These are phyloP conservation scores for Goniozus legneri DNA, from an alignment of 1,140 invertebrate species.

Conservation along the genomic window DNA sequence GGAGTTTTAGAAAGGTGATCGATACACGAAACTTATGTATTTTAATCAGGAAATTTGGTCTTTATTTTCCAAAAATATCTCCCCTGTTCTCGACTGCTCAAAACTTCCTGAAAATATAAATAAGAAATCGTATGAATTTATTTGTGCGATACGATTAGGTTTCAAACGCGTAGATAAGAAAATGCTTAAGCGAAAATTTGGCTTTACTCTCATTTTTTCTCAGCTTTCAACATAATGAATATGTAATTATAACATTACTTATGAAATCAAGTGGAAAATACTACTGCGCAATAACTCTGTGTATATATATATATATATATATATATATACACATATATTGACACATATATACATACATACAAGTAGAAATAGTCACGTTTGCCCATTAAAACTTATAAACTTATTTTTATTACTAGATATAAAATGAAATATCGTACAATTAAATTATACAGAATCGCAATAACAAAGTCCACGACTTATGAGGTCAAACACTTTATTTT, in stretches of 20 bases:
- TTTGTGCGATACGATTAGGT: constrained; percentile 28
- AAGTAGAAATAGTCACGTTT: constrained; percentile 16
- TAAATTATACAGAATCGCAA: too few species aligned
- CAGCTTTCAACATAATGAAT: constrained; percentile 5
- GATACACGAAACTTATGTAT: constrained; percentile 34
- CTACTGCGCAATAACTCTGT: constrained; percentile 9
- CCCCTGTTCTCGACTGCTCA: constrained; percentile 44
- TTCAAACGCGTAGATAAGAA: constrained; percentile 26
- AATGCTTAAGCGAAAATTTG: constrained; percentile 11
- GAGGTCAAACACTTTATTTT: constrained; percentile 38
- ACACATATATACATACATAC: too few species aligned
- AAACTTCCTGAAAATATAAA: constrained; percentile 57
- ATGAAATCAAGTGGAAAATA: constrained; percentile 4
- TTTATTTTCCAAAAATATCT: constrained; percentile 57
- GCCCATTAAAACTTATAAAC: constrained; percentile 5
- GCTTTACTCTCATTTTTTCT: constrained; percentile 6
- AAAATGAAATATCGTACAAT: too few species aligned
- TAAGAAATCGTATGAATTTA: constrained; percentile 42
- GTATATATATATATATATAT: constrained; percentile 20
- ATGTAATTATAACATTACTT: constrained; percentile 1
- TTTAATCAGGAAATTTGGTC: constrained; percentile 54
- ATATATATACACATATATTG: too few species aligned
- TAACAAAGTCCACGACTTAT: constrained; percentile 29
- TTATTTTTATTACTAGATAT: constrained; percentile 8
- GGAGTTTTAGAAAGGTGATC: constrained; percentile 35